Percentiles rank a stretch among this genome's conserved stretches.
These are phyloP conservation scores for Epistrophe grossulariae DNA, from an alignment of 2,888 invertebrate species.

Conservation along the genomic window DNA sequence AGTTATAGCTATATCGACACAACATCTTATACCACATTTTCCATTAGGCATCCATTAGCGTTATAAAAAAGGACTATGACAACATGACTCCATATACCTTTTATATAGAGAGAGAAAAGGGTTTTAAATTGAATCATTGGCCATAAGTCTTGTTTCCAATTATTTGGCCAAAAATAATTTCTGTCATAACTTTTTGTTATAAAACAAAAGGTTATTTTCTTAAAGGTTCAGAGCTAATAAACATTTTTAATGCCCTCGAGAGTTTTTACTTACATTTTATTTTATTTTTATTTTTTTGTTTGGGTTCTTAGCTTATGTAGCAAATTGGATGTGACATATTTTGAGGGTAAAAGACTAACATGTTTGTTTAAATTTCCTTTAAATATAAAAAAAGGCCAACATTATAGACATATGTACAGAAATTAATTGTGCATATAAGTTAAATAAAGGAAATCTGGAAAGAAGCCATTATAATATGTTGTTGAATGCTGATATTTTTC, in stretches of 20 bases:
- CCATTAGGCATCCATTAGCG: slow-evolving; percentile 13
- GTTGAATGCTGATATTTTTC: no score
- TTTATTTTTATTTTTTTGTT: neutral
- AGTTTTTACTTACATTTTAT: neutral
- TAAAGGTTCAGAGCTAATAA: neutral
- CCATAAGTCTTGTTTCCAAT: slow-evolving; percentile 22
- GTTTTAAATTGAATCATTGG: slow-evolving; percentile 30
- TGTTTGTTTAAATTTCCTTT: neutral
- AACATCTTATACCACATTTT: slow-evolving; percentile 10
- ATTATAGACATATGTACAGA: neutral
- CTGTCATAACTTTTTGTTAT: slow-evolving; percentile 21
- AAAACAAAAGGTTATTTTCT: slow-evolving; percentile 7
- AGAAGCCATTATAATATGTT: no score
- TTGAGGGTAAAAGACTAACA: neutral
- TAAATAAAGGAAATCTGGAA: no score
- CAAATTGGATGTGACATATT: neutral
- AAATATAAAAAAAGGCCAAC: neutral
- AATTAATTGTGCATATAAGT: no score
- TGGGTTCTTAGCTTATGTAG: neutral
- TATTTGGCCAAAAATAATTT: slow-evolving; percentile 6
- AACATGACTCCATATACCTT: slow-evolving; percentile 7
- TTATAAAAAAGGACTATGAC: neutral
- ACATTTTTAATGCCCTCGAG: neutral
- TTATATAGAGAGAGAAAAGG: neutral
- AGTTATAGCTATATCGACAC: neutral